phyloP scores from a whole-genome alignment of 2,113 vertebrate genomes.

The Eublepharis macularius region DNA sequence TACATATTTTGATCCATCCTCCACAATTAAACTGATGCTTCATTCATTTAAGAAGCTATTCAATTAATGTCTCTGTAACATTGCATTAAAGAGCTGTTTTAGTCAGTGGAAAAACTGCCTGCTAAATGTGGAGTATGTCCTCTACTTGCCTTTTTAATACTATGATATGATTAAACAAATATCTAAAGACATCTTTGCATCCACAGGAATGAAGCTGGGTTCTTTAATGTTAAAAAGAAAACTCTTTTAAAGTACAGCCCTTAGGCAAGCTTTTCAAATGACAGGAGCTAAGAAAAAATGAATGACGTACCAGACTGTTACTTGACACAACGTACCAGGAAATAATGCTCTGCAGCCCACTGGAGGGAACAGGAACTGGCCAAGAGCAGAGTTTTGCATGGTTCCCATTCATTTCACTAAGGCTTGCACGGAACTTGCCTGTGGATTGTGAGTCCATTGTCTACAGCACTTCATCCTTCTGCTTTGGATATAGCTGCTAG shows the following conservation, averaged over 20 bases:
- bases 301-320: neutral
- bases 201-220: neutral
- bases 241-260: neutral
- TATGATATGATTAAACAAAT: slow-evolving; percentile 6
- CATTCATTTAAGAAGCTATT: neutral
- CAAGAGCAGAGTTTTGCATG: neutral
- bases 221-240: neutral
- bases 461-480: neutral
- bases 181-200: neutral
- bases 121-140: neutral
- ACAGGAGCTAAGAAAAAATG: neutral
- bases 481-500: too few relatives aligned
- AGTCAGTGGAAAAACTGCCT: neutral
- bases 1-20: too few relatives aligned
- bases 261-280: neutral
- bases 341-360: neutral
- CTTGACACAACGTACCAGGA: neutral
- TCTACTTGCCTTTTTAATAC: neutral
- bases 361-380: neutral
- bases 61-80: neutral
- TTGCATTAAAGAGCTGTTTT: neutral
- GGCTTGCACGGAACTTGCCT: neutral
- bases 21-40: neutral
- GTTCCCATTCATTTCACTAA: neutral
- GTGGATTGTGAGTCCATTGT: neutral